phyloP scores from a whole-genome alignment of 2,797 vertebrate genomes.

The Pangasius krempfi region DNA sequence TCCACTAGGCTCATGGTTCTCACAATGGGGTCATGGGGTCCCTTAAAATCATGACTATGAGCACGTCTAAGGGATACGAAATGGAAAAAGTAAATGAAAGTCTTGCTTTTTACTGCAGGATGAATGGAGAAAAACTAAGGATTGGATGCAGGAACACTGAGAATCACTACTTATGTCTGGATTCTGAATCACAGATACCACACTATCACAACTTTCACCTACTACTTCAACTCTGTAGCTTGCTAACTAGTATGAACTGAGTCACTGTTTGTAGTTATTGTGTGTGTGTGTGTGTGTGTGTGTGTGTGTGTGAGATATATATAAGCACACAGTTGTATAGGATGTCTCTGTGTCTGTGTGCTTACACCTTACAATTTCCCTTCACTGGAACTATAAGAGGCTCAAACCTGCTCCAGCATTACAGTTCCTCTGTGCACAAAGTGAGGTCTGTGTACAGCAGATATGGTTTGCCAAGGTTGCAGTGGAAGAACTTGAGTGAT shows the following conservation, averaged over 20 bases:
- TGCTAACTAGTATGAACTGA: background rate
- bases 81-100: background rate
- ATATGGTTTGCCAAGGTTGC: too few species aligned
- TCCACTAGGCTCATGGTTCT: background rate
- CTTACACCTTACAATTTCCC: too few species aligned
- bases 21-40: background rate
- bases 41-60: background rate
- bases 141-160: background rate
- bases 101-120: background rate
- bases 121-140: background rate
- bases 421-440: too few species aligned
- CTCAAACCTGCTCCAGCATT: too few species aligned
- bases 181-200: background rate
- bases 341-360: too few species aligned
- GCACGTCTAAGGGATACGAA: background rate
- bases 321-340: too few species aligned
- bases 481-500: too few species aligned
- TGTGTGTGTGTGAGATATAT: too few species aligned
- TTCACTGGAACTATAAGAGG: too few species aligned
- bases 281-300: too few species aligned
- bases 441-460: too few species aligned
- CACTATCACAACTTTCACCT: background rate
- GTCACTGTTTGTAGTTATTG: background rate
- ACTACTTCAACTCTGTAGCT: background rate
- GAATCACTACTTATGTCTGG: background rate